phyloP scores from a whole-genome alignment of 2,888 invertebrate species.

The Philonicus albiceps region DNA sequence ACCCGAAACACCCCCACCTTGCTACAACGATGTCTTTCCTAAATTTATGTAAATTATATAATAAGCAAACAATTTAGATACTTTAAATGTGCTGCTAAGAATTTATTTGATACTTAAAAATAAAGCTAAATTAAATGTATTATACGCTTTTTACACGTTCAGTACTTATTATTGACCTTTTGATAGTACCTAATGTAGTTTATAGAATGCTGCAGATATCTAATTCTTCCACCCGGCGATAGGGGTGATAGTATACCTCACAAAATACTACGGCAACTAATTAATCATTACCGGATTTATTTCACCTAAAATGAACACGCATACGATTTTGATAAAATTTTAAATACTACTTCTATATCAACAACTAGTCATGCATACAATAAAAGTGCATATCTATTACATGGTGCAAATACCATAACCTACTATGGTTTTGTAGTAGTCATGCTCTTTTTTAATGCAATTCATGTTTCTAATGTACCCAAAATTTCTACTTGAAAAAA shows the following conservation, averaged over 20 bases:
- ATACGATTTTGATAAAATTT: neutral
- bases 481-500: neutral
- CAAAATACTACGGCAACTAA: neutral
- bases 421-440: neutral
- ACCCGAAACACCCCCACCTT: slow-evolving; percentile 60
- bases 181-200: neutral
- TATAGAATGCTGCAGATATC: neutral
- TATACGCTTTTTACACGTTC: neutral
- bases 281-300: neutral
- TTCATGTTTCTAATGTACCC: neutral
- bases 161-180: neutral
- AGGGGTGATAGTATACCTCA: neutral
- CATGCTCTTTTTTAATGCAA: neutral
- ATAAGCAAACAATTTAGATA: neutral
- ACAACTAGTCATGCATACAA: neutral
- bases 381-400: neutral
- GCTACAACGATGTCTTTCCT: slow-evolving; percentile 55
- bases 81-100: neutral
- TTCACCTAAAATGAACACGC: too few species aligned
- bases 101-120: neutral
- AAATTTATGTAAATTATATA: neutral
- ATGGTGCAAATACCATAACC: neutral
- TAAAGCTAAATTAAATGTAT: neutral
- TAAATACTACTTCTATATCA: neutral
- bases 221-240: neutral